These are phyloP conservation scores for Cactoblastis cactorum DNA, from an alignment of 2,888 invertebrate species.

Conservation along the genomic window DNA sequence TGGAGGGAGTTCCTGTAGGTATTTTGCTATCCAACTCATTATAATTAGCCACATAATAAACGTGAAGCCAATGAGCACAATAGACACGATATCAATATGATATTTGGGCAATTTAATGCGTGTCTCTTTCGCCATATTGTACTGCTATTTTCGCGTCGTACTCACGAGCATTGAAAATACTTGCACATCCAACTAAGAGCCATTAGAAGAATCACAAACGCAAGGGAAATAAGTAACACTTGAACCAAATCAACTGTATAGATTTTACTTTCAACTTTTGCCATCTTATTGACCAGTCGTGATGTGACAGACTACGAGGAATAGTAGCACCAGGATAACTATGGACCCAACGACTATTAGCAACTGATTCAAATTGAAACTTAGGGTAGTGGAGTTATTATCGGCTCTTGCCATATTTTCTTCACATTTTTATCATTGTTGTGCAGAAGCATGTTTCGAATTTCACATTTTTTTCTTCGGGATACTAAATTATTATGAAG, in stretches of 20 bases:
- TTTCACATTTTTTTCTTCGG: background rate
- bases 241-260: conserved; percentile 48
- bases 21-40: conserved; percentile 40
- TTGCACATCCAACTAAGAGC: conserved; percentile 64
- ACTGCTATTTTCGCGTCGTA: too few species aligned
- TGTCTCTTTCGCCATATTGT: background rate
- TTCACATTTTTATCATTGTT: conserved; percentile 12
- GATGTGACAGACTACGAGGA: conserved; percentile 56
- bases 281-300: conserved; percentile 46
- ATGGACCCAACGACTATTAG: conserved; percentile 56
- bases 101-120: background rate
- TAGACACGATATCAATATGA: conserved; percentile 3
- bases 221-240: conserved; percentile 48
- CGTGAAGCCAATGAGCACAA: conserved; percentile 32
- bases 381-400: conserved; percentile 27
- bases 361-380: conserved; percentile 54
- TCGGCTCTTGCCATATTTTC: conserved; percentile 27
- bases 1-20: conserved; percentile 35
- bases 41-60: conserved; percentile 43
- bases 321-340: conserved; percentile 51
- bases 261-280: conserved; percentile 21
- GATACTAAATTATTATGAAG: background rate
- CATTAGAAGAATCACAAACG: conserved; percentile 50
- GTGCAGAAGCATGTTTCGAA: background rate
- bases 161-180: conserved; percentile 40